Base-by-base conservation (phyloP, 2,113 vertebrate species). In the Crotalus viridis region DNA sequence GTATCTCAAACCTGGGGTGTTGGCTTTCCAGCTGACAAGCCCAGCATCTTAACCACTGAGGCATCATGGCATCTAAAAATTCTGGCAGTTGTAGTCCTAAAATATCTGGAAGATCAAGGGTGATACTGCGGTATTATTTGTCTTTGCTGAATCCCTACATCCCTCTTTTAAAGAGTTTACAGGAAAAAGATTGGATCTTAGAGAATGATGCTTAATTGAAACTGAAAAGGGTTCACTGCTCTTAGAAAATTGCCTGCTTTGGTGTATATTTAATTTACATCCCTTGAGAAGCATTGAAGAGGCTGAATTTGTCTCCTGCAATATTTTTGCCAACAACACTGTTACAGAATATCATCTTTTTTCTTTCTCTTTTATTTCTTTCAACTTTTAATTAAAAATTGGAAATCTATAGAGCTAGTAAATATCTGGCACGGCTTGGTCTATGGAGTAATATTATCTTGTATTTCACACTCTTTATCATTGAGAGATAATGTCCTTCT, bases 161-260 rank as follows among this genome's bases (percentile, higher is more conserved):
- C 5, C n/a, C 39, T 21, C 33, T 55, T 92, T 90, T 90, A 93
- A 91, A 86, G 19, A 43, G 91, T 92, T 81, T 33, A 28, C 22
- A 90, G 61, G 55, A 87, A 91, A 21, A 81, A 91, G 17, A 2
- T 90, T 91, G 94, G 92, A 93, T 54, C 95, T n/a, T 10, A 74
- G n/a, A 69, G 89, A 95, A 85, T 93, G 91, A 90, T 91, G 87
- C 56, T 93, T 96, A 95, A 96, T 97, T 96, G 95, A 93, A 93
- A 5, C n/a, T 51, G 55, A 81, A 86, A 54, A 93, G 87, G 94
- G 86, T 93, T 97, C 92, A 96, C 28, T 95, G 90, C 92, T 96
- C 91, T 39, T 93, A 61, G 88, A 95, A 95, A 94, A 91, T 94
- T 93, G 94, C 51, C 95, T 81, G 19, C 86, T 95, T 95, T 52